Base-by-base conservation (phyloP, 2,888 invertebrate genomes). In the Stegana nigrithorax region DNA sequence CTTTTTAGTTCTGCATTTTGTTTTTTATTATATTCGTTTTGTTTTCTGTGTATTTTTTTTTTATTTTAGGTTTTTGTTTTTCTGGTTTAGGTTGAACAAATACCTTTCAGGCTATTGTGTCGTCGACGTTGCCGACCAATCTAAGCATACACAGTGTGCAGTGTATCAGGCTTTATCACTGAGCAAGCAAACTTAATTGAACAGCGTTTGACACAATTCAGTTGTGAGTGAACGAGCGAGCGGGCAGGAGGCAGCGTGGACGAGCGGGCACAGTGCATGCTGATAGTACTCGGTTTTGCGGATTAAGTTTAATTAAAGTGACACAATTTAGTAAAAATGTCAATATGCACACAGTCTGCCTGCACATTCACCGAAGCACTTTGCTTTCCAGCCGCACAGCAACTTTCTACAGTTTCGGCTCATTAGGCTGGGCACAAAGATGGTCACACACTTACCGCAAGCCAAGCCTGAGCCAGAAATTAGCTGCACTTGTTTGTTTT, bases 181-280 rank as follows among this genome's bases (percentile, higher is more conserved):
- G 71, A 67, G 71, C 66, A 67, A 78, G 74, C 72, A 63, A 67
- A 75, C 70, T 72, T 78, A 75, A 75, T 75, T 75, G 75, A 76
- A 76, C 78, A 63, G 63, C 78, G 66, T 75, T 78, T 75, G 75
- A 74, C 75, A 75, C 72, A 78, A 76, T 76, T 76, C 66, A 73
- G 45, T 45, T 21, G 21, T 12, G 36, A n/a, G 36, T 2, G n/a
- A 36, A 36, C 10, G n/a, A n/a, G 10, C 36, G 36, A 36, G 10
- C n/a, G 36, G 47, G 51, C 67, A 26, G 29, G 56, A n/a, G 14
- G 14, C 32, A 26, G 25, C 10, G 29, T 29, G n/a, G n/a, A n/a
- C n/a, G n/a, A n/a, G n/a, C n/a, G n/a, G n/a, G n/a, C n/a, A n/a
- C n/a, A n/a, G n/a, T n/a, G 32, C 44, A 23, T 55, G 50, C 29